Conservation (phyloP, 2,797 vertebrate species). For the Allobates femoralis region DNA sequence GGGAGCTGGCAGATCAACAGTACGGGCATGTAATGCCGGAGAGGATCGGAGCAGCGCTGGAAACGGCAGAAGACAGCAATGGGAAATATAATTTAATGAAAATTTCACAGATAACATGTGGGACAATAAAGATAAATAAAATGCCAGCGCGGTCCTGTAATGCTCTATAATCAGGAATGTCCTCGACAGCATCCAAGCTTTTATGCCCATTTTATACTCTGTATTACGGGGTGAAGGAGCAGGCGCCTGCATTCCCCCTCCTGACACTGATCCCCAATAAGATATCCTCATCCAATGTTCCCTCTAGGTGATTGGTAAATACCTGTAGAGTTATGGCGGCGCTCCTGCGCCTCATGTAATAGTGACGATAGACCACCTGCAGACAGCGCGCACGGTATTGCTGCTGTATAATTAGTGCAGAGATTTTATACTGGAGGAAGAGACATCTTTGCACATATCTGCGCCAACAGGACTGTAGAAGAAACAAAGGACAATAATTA, state of each 20-base stretch:
- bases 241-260: background rate
- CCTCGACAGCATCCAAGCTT: too few relatives aligned
- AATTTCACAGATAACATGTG: too few relatives aligned
- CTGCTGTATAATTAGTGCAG: conserved; percentile 70
- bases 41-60: too few relatives aligned
- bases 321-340: conserved; percentile 74
- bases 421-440: conserved; percentile 67
- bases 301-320: background rate
- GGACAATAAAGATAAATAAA: too few relatives aligned
- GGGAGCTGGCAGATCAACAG: too few relatives aligned
- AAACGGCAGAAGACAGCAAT: too few relatives aligned
- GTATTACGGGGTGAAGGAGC: too few relatives aligned
- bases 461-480: conserved; percentile 70
- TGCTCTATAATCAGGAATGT: too few relatives aligned
- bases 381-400: conserved; percentile 68
- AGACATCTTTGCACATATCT: conserved; percentile 67
- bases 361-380: conserved; percentile 65
- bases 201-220: too few relatives aligned
- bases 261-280: background rate
- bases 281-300: background rate
- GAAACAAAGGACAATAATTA: background rate
- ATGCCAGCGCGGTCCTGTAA: too few relatives aligned
- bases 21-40: too few relatives aligned
- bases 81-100: too few relatives aligned
- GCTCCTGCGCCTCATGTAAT: conserved; percentile 9